Conservation (phyloP, 1,140 invertebrate species). For the Dendrolimus kikuchii region DNA sequence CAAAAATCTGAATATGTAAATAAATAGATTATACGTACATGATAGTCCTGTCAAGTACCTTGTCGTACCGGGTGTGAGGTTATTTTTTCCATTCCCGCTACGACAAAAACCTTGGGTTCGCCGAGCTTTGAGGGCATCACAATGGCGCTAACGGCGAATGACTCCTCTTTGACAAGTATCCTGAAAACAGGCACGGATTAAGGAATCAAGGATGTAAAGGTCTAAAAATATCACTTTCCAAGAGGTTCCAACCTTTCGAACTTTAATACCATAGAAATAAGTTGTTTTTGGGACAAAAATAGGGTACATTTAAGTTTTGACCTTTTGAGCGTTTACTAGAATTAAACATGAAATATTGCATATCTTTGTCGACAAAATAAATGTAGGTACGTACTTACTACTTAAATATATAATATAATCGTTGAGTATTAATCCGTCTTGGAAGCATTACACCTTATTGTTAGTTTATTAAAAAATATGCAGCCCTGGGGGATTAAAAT, state of each 20-base stretch:
- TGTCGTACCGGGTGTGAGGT: background rate
- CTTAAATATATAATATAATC: no score
- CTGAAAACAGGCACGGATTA: constrained; percentile 5
- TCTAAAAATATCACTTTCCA: no score
- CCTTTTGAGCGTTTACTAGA: no score
- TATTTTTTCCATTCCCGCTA: constrained; percentile 13
- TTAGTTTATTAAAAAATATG: no score
- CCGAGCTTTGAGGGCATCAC: constrained; percentile 19
- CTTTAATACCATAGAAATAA: background rate
- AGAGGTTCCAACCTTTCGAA: background rate
- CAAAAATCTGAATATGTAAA: background rate
- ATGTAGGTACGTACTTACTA: no score
- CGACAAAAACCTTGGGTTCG: constrained; percentile 14
- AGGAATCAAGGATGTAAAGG: background rate
- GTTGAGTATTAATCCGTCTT: no score
- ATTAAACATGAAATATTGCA: no score
- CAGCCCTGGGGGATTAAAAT: no score
- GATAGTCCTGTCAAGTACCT: background rate
- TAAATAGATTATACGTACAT: background rate
- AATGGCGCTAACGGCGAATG: constrained; percentile 15
- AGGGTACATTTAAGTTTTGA: no score
- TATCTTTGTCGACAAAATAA: no score
- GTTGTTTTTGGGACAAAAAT: background rate
- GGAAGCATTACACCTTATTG: no score
- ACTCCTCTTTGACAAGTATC: constrained; percentile 21